Evolutionary conservation across 2,797 vertebrate genomes (phyloP).

Genomic region (Anguilla megastoma): DNA sequence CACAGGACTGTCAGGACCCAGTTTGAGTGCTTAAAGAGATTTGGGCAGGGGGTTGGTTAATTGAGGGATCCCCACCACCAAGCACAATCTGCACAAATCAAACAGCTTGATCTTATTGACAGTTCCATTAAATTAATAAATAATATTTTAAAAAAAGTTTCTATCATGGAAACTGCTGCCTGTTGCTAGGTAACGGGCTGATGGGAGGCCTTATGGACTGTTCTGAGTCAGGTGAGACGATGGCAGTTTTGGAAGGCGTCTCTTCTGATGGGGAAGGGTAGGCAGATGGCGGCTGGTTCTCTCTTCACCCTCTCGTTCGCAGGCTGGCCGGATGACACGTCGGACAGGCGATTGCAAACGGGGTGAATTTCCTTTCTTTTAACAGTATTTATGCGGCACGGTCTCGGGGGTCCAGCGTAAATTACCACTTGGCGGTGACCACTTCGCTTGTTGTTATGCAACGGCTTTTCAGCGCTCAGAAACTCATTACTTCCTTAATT

Average conservation of each 20-base stretch:
- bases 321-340: background rate
- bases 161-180: background rate
- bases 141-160: background rate
- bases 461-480: constrained; percentile 25
- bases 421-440: background rate
- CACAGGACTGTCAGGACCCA: too few relatives aligned
- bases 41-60: background rate
- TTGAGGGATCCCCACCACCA: background rate
- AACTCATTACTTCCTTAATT: constrained; percentile 62
- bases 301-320: background rate
- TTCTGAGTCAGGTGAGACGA: background rate
- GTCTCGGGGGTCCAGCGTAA: background rate
- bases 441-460: background rate
- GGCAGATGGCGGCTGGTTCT: background rate
- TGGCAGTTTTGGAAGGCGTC: background rate
- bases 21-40: background rate
- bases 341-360: background rate
- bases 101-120: background rate
- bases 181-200: background rate
- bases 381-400: background rate
- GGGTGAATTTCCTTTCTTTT: background rate
- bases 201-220: background rate
- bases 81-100: background rate
- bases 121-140: background rate
- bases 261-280: background rate